Percentiles rank a stretch among this genome's conserved stretches.
These are phyloP conservation scores for Drosophila nikananu DNA, from an alignment of 1,140 invertebrate genomes.

Conservation along the genomic window DNA sequence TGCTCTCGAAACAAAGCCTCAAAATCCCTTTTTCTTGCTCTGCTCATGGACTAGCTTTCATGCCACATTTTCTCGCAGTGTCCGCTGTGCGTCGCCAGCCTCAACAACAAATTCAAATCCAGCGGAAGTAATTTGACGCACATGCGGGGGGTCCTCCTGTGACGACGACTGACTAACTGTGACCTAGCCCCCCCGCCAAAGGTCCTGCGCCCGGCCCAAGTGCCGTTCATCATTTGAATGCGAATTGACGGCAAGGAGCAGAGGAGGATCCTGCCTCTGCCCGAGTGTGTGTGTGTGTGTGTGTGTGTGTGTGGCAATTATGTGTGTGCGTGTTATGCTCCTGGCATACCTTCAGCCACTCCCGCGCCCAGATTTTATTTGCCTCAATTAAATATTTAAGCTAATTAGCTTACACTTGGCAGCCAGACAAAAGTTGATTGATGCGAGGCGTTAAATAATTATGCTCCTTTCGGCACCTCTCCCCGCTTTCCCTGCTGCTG, in stretches of 20 bases:
- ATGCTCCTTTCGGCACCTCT: constrained; percentile 37
- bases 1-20: too few relatives aligned
- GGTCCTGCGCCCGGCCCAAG: constrained; percentile 5
- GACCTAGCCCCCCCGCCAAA: constrained; percentile 32
- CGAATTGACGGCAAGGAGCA: constrained; percentile 54
- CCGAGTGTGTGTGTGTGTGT: constrained; percentile 25
- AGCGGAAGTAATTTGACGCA: constrained; percentile 81
- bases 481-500: neutral
- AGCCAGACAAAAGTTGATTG: constrained; percentile 60
- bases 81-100: constrained; percentile 54
- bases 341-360: constrained; percentile 55
- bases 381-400: constrained; percentile 76
- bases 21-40: neutral
- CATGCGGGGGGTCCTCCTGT: constrained; percentile 44
- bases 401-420: constrained; percentile 77
- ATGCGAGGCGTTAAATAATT: constrained; percentile 73
- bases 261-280: constrained; percentile 8
- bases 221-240: constrained; percentile 60
- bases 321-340: constrained; percentile 58
- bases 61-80: constrained; percentile 7
- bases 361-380: constrained; percentile 68
- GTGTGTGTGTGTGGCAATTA: constrained; percentile 57
- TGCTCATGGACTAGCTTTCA: neutral
- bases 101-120: constrained; percentile 79
- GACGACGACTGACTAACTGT: constrained; percentile 40